Conservation (phyloP, 2,888 invertebrate species). For the Neoscelio sp. region DNA sequence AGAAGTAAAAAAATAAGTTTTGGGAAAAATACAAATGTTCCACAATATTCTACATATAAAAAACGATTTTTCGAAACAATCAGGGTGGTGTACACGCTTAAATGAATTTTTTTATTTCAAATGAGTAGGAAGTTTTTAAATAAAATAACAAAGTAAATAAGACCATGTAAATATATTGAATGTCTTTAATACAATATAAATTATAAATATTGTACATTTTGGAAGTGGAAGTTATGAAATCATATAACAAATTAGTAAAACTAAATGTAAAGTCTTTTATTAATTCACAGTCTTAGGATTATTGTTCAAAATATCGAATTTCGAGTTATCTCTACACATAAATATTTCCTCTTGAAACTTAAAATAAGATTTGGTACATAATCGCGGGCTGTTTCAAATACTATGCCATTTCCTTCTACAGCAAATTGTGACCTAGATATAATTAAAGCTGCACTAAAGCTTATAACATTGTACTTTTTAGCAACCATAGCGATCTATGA, state of each 20-base stretch:
- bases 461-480: conserved; percentile 3
- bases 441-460: conserved; percentile 37
- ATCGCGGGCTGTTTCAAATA: conserved; percentile 2
- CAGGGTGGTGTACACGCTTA: too few relatives aligned
- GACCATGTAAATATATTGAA: conserved; percentile 44
- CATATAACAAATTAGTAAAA: conserved; percentile 53
- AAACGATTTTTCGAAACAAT: too few relatives aligned
- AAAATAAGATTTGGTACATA: conserved; percentile 47
- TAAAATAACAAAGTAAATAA: conserved; percentile 25
- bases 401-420: not conserved
- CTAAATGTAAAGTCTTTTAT: conserved; percentile 52
- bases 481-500: too few relatives aligned
- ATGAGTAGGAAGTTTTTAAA: too few relatives aligned
- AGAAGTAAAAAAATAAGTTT: too few relatives aligned
- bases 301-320: conserved; percentile 60
- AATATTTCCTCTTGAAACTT: conserved; percentile 21
- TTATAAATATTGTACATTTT: conserved; percentile 55
- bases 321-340: conserved; percentile 50
- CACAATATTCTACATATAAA: too few relatives aligned
- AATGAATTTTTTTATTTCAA: too few relatives aligned
- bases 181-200: conserved; percentile 55
- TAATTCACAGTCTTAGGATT: conserved; percentile 60
- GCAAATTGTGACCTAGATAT: conserved; percentile 14
- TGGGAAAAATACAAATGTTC: too few relatives aligned
- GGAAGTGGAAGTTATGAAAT: conserved; percentile 40